Conservation (phyloP, 2,888 invertebrate genomes). For the Hypomecis punctinalis region DNA sequence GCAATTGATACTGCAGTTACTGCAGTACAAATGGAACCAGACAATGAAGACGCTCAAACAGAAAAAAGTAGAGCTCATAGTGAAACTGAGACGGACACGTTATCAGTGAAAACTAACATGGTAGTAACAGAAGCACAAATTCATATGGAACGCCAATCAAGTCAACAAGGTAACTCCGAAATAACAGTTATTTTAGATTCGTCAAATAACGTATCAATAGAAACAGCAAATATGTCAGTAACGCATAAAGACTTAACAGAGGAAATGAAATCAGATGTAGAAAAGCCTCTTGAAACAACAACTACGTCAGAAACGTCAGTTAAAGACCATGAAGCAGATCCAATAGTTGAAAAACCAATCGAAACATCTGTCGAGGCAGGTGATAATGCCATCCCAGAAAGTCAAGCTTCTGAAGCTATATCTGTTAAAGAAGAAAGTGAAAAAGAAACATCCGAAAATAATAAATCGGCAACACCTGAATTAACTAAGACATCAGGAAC, state of each 20-base stretch:
- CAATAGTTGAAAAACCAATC: conserved; percentile 35
- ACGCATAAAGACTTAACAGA: conserved; percentile 66
- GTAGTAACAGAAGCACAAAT: conserved; percentile 82
- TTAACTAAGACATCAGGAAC: conserved; percentile 12
- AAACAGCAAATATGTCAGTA: conserved; percentile 71
- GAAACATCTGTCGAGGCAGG: conserved; percentile 19
- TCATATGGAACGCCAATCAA: conserved; percentile 77
- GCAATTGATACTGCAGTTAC: conserved; percentile 40
- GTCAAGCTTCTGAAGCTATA: conserved; percentile 8
- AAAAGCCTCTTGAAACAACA: conserved; percentile 40
- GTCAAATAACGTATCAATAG: conserved; percentile 77
- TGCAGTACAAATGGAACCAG: conserved; percentile 58
- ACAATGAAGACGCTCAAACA: conserved; percentile 56
- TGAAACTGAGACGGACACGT: conserved; percentile 79
- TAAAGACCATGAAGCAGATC: conserved; percentile 22
- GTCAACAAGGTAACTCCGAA: conserved; percentile 75
- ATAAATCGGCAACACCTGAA: conserved; percentile 14
- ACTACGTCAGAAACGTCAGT: conserved; percentile 23
- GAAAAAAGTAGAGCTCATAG: conserved; percentile 67
- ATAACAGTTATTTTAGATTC: conserved; percentile 76
- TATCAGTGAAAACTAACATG: conserved; percentile 80
- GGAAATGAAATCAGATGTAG: conserved; percentile 50
- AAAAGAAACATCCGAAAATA: conserved; percentile 17
- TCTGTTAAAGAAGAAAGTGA: conserved; percentile 27
- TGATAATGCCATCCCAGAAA: conserved; percentile 16